Base-by-base conservation (phyloP, 2,797 vertebrate genomes). In the Neoniphon sammara region DNA sequence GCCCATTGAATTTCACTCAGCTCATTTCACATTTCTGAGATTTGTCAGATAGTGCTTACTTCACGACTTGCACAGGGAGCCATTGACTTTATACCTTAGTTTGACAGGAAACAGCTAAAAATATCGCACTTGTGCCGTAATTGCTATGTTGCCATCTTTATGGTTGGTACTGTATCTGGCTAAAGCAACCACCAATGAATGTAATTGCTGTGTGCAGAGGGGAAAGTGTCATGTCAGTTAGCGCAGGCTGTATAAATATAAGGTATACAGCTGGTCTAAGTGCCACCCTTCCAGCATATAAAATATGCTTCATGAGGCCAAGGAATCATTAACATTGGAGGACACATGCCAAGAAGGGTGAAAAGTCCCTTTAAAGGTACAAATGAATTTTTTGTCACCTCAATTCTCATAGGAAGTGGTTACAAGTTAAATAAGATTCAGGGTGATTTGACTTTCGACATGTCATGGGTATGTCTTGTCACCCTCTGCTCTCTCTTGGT, bases 31-130 rank as follows among this genome's bases (percentile, higher is more conserved):
- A 63, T 80, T 82, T 87, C 69, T 69, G 72, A 66, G 75, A 71
- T 66, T 71, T 77, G 47, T 81, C 76, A 82, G 81, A 85, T 89
- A 86, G 89, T 80, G 79, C 73, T 83, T 39, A 72, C 86, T 70
- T 78, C 76, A 82, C 72, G 66, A 65, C 81, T 82, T 69, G 84
- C 86, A 91, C 88, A 90, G 90, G 90, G 86, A 84, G 73, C 83
- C 90, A 87, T 93, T 93, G 85, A 90, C 85, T 85, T 93, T 87
- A 87, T 87, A 73, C 85, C 80, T 86, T 87, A 30, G 87, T 91
- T 87, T 88, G 85, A 92, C 93, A 93, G 92, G 91, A 94, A 94
- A 90, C 85, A 90, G 91, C 93, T 93, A 93, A 94, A 94, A 93
- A 94, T 94, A 94, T 92, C 93, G 91, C 92, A 92, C 91, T 92